These are phyloP conservation scores for Copidosoma aretas DNA, from an alignment of 2,888 invertebrate genomes.

Conservation along the genomic window DNA sequence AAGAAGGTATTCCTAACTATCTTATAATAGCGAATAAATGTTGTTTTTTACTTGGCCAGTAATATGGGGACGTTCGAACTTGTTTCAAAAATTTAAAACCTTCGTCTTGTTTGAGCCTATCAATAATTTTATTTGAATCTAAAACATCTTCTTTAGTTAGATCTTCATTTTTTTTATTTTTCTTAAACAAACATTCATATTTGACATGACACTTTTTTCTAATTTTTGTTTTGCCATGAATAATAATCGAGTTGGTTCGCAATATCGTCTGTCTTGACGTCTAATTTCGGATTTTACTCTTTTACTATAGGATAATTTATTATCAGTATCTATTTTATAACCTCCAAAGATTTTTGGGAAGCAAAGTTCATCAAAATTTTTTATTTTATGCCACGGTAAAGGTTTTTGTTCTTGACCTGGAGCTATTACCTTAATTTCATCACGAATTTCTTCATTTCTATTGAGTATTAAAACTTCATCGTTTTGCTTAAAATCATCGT, in stretches of 20 bases:
- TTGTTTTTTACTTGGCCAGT: constrained; percentile 30
- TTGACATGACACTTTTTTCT: constrained; percentile 4
- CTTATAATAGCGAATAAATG: constrained; percentile 27
- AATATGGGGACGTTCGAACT: constrained; percentile 25
- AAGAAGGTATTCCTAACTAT: constrained; percentile 29
- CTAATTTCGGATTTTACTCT: constrained; percentile 32
- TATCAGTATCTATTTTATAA: constrained; percentile 15
- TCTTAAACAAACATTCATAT: constrained; percentile 7
- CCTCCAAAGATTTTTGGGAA: constrained; percentile 46
- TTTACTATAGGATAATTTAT: constrained; percentile 14
- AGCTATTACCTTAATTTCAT: constrained; percentile 41
- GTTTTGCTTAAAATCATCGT: constrained; percentile 20
- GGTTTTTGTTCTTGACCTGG: constrained; percentile 49
- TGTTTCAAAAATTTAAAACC: constrained; percentile 30
- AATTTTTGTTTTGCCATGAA: constrained; percentile 24
- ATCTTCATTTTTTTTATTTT: constrained; percentile 3
- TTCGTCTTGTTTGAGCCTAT: constrained; percentile 19
- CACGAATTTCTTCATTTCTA: constrained; percentile 35
- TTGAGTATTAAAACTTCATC: constrained; percentile 43
- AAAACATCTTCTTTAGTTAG: background rate
- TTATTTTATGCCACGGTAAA: constrained; percentile 43
- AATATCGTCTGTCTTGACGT: constrained; percentile 17
- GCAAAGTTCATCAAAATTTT: constrained; percentile 44
- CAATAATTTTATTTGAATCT: background rate
- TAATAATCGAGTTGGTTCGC: constrained; percentile 16